Evolutionary conservation across 2,888 invertebrate species (phyloP).

Genomic region (Arctia plantaginis): DNA sequence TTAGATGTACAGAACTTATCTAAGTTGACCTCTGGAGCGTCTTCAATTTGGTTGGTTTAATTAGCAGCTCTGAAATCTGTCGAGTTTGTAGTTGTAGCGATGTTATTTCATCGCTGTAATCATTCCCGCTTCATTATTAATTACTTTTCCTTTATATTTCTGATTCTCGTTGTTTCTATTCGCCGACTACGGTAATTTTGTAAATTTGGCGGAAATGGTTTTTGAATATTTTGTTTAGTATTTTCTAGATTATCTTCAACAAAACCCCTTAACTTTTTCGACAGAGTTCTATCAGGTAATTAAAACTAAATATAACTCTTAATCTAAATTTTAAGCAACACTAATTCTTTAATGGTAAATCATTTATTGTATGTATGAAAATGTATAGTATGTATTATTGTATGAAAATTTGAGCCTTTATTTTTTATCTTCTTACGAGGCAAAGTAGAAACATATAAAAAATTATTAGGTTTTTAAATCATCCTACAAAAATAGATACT

Average conservation of each 20-base stretch:
- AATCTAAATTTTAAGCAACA: background rate
- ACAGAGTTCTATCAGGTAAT: background rate
- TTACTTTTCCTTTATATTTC: background rate
- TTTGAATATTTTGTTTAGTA: background rate
- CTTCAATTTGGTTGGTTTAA: conserved; percentile 54
- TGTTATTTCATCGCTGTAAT: conserved; percentile 28
- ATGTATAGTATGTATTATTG: too few relatives aligned
- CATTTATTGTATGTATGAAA: too few relatives aligned
- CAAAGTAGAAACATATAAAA: background rate
- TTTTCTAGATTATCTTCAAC: background rate
- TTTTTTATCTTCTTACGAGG: background rate
- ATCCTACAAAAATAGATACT: background rate
- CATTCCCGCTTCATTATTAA: conserved; percentile 3
- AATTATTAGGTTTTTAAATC: background rate
- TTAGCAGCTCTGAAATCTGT: conserved; percentile 54
- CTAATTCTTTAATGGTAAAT: too few relatives aligned
- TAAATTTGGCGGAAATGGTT: background rate
- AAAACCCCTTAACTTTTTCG: background rate
- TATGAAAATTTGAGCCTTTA: background rate
- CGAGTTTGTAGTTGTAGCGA: conserved; percentile 24
- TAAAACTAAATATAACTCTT: background rate
- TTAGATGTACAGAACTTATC: conserved; percentile 57
- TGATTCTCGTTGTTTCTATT: background rate
- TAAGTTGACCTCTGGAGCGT: conserved; percentile 51
- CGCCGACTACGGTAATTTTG: background rate